Conservation (phyloP, 2,113 vertebrate genomes). For the Pristiophorus japonicus region DNA sequence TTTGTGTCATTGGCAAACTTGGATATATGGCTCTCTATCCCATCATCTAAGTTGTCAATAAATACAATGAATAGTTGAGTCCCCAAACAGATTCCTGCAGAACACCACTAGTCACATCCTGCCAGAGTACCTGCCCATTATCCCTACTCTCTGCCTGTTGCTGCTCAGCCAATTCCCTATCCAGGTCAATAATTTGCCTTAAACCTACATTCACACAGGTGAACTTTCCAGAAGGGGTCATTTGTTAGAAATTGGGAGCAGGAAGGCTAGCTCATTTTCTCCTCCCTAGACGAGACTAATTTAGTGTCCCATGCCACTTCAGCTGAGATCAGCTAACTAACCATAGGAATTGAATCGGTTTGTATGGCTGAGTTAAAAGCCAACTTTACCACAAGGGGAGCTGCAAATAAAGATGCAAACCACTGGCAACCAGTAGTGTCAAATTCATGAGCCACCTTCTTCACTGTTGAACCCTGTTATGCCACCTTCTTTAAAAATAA, state of each 20-base stretch:
- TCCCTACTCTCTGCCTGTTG: background rate
- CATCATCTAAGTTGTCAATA: too few species aligned
- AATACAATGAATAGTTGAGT: too few species aligned
- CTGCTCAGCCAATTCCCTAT: background rate
- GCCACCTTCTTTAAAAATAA: background rate
- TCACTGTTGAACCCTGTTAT: background rate
- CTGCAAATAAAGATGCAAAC: background rate
- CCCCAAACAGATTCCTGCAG: too few species aligned
- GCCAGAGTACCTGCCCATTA: too few species aligned
- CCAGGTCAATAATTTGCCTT: background rate
- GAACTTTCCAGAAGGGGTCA: background rate
- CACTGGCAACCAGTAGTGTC: background rate
- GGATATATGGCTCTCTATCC: too few species aligned
- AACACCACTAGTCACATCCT: too few species aligned
- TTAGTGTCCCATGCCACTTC: background rate
- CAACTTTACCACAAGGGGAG: background rate
- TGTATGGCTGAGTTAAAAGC: background rate
- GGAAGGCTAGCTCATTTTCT: background rate
- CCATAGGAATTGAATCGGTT: background rate
- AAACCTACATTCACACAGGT: background rate
- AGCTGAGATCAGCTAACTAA: background rate
- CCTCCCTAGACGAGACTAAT: background rate
- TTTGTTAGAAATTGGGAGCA: background rate
- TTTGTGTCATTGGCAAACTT: background rate
- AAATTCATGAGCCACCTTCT: background rate